phyloP scores from a whole-genome alignment of 2,888 invertebrate genomes.

The Heliconius sara region DNA sequence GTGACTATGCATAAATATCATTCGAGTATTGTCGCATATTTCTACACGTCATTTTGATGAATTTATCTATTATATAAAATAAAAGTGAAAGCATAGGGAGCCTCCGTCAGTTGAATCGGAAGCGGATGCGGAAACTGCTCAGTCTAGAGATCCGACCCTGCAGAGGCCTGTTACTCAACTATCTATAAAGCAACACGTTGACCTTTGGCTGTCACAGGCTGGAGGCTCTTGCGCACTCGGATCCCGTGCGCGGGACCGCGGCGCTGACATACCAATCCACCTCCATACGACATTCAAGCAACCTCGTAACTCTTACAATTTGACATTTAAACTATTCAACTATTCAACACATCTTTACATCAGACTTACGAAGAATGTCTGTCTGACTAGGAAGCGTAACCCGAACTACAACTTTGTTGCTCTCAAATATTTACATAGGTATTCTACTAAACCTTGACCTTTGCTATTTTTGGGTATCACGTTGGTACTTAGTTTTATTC shows the following conservation, averaged over 20 bases:
- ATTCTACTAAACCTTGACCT: conserved; percentile 38
- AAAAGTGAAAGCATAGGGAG: conserved; percentile 69
- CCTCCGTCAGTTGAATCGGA: conserved; percentile 62
- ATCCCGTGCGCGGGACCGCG: conserved; percentile 36
- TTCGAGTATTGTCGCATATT: conserved; percentile 3
- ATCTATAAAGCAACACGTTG: conserved; percentile 68
- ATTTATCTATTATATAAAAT: conserved; percentile 62
- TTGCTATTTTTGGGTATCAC: conserved; percentile 6
- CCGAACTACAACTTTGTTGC: conserved; percentile 21
- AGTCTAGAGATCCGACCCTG: conserved; percentile 72
- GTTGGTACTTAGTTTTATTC: background rate
- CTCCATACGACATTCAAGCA: conserved; percentile 49
- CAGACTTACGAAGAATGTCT: conserved; percentile 33
- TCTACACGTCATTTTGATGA: conserved; percentile 42
- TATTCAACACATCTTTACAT: conserved; percentile 50
- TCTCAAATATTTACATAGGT: conserved; percentile 24
- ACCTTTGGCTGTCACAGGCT: conserved; percentile 61
- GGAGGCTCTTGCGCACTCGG: conserved; percentile 50
- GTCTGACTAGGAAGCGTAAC: conserved; percentile 42
- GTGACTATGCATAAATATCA: conserved; percentile 7
- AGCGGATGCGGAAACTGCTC: conserved; percentile 74
- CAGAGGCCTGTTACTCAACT: conserved; percentile 71
- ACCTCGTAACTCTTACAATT: conserved; percentile 48
- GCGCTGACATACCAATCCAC: conserved; percentile 46
- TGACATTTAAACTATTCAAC: conserved; percentile 67